phyloP scores from a whole-genome alignment of 2,797 vertebrate species.

The Mallotus villosus region DNA sequence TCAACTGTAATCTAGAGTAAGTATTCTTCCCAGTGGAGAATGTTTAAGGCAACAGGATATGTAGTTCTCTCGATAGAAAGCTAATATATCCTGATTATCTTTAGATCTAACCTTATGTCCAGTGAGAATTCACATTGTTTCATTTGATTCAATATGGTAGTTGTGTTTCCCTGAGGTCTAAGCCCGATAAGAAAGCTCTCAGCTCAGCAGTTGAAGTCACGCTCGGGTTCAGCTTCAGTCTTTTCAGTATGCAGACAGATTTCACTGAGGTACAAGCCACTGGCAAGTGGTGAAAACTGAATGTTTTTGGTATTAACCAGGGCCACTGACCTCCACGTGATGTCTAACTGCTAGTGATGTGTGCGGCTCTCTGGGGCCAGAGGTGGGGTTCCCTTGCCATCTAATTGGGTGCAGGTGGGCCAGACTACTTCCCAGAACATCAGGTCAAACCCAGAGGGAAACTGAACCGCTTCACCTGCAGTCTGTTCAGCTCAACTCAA shows the following conservation, averaged over 20 bases:
- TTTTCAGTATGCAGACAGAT: not conserved
- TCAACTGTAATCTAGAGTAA: slow-evolving; percentile 3
- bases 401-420: slow-evolving; percentile 22
- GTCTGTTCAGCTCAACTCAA: slow-evolving; percentile 14
- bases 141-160: not conserved
- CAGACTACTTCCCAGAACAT: slow-evolving; percentile 22
- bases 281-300: slow-evolving; percentile 39
- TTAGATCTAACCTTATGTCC: not conserved
- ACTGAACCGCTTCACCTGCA: not conserved
- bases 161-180: not conserved
- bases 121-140: not conserved
- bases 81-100: not conserved
- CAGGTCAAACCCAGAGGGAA: slow-evolving; percentile 22
- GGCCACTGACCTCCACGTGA: slow-evolving; percentile 25
- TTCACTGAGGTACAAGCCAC: not conserved
- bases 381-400: slow-evolving; percentile 19
- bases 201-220: not conserved
- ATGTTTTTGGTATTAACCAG: slow-evolving; percentile 40
- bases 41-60: not conserved
- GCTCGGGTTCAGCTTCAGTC: no score
- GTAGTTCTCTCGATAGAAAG: not conserved
- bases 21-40: not conserved
- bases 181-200: not conserved
- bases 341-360: slow-evolving; percentile 25
- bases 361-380: slow-evolving; percentile 12